phyloP scores from a whole-genome alignment of 23 tunicate genomes.

The Clavelina lepadiformis region DNA sequence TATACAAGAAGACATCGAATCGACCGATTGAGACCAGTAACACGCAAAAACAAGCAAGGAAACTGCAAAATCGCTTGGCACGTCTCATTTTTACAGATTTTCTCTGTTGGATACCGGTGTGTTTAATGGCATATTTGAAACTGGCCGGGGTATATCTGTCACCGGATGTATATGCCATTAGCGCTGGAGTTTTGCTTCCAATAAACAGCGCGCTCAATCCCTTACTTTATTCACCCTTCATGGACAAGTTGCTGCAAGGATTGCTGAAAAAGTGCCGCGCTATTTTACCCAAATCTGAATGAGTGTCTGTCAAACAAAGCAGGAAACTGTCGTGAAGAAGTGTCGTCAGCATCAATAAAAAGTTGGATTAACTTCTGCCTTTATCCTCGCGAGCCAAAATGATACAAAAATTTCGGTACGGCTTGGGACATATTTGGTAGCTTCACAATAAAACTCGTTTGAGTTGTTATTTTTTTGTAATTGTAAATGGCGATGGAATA shows the following conservation, averaged over 20 bases:
- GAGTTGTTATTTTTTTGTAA: no score
- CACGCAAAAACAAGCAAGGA: background rate
- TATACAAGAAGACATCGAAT: slow-evolving; percentile 7
- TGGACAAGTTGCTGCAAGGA: background rate
- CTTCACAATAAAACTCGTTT: no score
- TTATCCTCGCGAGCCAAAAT: no score
- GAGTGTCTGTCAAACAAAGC: no score
- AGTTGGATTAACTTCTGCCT: no score
- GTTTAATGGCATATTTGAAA: slow-evolving; percentile 30
- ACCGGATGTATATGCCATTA: slow-evolving; percentile 6
- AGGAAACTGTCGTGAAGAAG: no score
- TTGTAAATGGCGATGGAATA: no score
- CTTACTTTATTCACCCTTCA: slow-evolving; percentile 9
- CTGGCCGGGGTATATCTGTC: slow-evolving; percentile 6
- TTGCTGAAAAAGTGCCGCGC: no score
- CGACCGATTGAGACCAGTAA: background rate
- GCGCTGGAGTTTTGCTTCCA: slow-evolving; percentile 37
- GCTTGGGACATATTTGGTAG: no score
- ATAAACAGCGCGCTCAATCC: slow-evolving; percentile 50
- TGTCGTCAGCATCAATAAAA: no score
- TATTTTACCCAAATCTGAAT: no score
- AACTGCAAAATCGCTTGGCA: slow-evolving; percentile 34
- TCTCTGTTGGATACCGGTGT: slow-evolving; percentile 53
- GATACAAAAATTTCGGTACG: no score
- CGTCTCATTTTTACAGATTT: slow-evolving; percentile 38